A percentile compares a stretch with the other conserved stretches of the same genome.
Evolutionary conservation across 92 coral and sea anemone species (phyloP).

Genomic region (Siderastrea siderea): DNA sequence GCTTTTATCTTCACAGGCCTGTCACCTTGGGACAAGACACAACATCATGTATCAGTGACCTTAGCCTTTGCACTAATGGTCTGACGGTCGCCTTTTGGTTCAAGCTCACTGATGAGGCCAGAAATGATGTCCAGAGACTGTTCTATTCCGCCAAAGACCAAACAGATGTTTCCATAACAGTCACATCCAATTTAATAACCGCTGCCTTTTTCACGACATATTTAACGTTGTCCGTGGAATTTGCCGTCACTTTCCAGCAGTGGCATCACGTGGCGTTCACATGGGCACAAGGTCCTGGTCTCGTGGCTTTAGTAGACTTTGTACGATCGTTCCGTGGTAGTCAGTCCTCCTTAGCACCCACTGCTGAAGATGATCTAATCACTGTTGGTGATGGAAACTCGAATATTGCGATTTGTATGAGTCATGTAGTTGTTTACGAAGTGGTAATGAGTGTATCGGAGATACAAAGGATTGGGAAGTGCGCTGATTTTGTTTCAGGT

Average conservation of each 20-base stretch:
- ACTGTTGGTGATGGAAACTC: slow-evolving; percentile 22
- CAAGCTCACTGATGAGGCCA: slow-evolving; percentile 32
- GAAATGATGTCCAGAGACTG: slow-evolving; percentile 26
- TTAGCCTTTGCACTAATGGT: slow-evolving; percentile 48
- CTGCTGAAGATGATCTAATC: not conserved
- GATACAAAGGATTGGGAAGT: slow-evolving; percentile 53
- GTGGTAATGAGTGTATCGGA: slow-evolving; percentile 20
- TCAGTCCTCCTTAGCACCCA: not conserved
- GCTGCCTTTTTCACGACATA: slow-evolving; percentile 5
- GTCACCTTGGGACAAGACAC: slow-evolving; percentile 47
- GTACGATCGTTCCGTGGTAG: not conserved
- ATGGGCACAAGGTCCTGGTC: slow-evolving; percentile 39
- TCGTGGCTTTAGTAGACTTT: slow-evolving; percentile 26
- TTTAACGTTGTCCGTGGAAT: not conserved
- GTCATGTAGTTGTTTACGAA: slow-evolving; percentile 63
- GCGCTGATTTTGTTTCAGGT: slow-evolving; percentile 61
- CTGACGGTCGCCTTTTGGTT: slow-evolving; percentile 68
- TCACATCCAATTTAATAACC: not conserved
- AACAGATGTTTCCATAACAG: slow-evolving; percentile 41
- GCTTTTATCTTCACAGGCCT: slow-evolving; percentile 24
- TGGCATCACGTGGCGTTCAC: slow-evolving; percentile 76
- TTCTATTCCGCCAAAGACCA: slow-evolving; percentile 33
- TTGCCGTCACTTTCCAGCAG: slow-evolving; percentile 9
- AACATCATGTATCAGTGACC: slow-evolving; percentile 35
- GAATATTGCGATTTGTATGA: not conserved